Percentiles rank a stretch among this genome's conserved stretches.
Conservation (phyloP, 2,797 vertebrate species). For the Coregonus ussuriensis region DNA sequence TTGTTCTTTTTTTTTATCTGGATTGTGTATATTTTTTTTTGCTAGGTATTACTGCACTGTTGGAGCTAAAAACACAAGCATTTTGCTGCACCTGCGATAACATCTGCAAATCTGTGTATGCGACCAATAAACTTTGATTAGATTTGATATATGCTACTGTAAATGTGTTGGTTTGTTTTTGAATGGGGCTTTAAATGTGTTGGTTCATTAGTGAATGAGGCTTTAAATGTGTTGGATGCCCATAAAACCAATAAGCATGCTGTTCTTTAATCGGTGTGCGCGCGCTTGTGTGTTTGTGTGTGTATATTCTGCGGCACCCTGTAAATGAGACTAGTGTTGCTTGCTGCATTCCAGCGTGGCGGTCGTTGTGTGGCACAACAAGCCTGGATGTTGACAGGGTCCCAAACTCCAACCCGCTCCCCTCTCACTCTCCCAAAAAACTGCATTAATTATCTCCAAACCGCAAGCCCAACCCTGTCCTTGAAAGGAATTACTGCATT, state of each 20-base stretch:
- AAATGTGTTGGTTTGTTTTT: constrained; percentile 9
- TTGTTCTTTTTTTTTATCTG: too few relatives aligned
- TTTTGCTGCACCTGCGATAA: too few relatives aligned
- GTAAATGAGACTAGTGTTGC: background rate
- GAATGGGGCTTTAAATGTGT: too few relatives aligned
- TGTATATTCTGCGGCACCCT: background rate
- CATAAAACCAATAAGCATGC: constrained; percentile 10
- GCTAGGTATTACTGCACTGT: too few relatives aligned
- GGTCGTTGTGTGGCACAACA: background rate
- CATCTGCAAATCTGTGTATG: too few relatives aligned
- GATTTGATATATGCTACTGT: background rate
- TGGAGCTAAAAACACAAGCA: too few relatives aligned
- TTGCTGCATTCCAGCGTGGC: background rate
- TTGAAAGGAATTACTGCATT: constrained; percentile 46
- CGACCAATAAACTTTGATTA: too few relatives aligned
- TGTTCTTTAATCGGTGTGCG: constrained; percentile 37
- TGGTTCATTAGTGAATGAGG: constrained; percentile 15
- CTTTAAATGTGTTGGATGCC: constrained; percentile 28
- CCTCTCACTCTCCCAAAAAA: background rate
- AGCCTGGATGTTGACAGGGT: background rate
- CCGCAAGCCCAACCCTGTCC: constrained; percentile 16
- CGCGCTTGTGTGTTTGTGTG: constrained; percentile 13
- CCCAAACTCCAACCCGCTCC: background rate
- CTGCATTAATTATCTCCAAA: background rate
- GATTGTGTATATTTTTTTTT: too few relatives aligned